These are phyloP conservation scores for Erebia aethiops DNA, from an alignment of 2,888 invertebrate species.

Conservation along the genomic window DNA sequence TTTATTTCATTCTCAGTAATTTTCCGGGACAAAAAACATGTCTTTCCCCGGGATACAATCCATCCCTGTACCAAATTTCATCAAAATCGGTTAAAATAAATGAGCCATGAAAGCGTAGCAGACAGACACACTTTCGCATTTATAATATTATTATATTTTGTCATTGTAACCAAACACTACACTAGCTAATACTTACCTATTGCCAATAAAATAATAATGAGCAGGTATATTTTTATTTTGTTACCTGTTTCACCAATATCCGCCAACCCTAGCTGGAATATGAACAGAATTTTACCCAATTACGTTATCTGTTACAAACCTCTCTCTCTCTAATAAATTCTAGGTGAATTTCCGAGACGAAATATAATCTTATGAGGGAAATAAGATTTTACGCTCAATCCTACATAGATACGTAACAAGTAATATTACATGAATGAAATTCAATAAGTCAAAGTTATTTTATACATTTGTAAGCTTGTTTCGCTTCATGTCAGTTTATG, in stretches of 20 bases:
- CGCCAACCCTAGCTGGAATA: constrained; percentile 6
- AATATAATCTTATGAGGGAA: constrained; percentile 30
- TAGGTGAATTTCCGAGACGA: constrained; percentile 27
- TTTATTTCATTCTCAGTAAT: too few relatives aligned
- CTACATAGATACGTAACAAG: constrained; percentile 7
- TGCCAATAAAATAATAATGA: too few relatives aligned
- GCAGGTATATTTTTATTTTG: too few relatives aligned
- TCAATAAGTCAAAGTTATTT: constrained; percentile 12
- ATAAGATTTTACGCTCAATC: constrained; percentile 24
- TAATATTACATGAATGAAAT: constrained; percentile 9
- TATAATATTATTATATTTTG: too few relatives aligned
- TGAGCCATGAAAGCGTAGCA: too few relatives aligned
- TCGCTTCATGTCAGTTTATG: constrained; percentile 5
- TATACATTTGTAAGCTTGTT: neutral
- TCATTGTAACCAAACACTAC: too few relatives aligned
- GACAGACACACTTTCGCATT: too few relatives aligned
- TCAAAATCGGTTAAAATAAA: too few relatives aligned
- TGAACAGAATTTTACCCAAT: constrained; percentile 25
- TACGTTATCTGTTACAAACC: constrained; percentile 31
- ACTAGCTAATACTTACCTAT: too few relatives aligned
- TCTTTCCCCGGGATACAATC: too few relatives aligned
- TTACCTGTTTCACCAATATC: neutral
- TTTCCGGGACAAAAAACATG: too few relatives aligned
- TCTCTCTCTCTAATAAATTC: constrained; percentile 29
- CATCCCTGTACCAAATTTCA: too few relatives aligned